These are phyloP conservation scores for Zaprionus kolodkinae DNA, from an alignment of 1,140 invertebrate species.

Conservation along the genomic window DNA sequence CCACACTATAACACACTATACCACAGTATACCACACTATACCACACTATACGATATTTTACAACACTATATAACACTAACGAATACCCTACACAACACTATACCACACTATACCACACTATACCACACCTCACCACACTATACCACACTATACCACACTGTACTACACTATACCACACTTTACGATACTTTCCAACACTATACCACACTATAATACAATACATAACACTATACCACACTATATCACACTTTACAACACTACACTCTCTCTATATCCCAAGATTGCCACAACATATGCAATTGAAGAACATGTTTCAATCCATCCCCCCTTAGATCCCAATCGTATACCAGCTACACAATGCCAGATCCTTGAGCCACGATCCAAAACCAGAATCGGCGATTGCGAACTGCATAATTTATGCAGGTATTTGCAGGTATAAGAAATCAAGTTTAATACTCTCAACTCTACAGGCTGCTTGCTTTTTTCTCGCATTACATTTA, in stretches of 20 bases:
- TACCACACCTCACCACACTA: background rate
- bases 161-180: background rate
- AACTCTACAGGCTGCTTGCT: background rate
- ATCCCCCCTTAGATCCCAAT: background rate
- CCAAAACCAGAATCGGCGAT: background rate
- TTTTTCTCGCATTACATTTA: background rate
- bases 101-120: background rate
- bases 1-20: background rate
- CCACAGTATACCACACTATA: background rate
- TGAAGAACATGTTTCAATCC: background rate
- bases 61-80: background rate
- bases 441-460: background rate
- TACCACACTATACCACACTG: too few relatives aligned
- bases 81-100: background rate
- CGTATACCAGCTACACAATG: background rate
- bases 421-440: conserved; percentile 1
- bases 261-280: too few relatives aligned
- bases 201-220: background rate
- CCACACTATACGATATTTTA: too few relatives aligned
- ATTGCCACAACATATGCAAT: background rate
- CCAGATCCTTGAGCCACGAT: background rate
- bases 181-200: background rate
- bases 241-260: too few relatives aligned
- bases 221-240: background rate
- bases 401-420: background rate